phyloP scores from a whole-genome alignment of 2,113 vertebrate species.

The Misgurnus anguillicaudatus region DNA sequence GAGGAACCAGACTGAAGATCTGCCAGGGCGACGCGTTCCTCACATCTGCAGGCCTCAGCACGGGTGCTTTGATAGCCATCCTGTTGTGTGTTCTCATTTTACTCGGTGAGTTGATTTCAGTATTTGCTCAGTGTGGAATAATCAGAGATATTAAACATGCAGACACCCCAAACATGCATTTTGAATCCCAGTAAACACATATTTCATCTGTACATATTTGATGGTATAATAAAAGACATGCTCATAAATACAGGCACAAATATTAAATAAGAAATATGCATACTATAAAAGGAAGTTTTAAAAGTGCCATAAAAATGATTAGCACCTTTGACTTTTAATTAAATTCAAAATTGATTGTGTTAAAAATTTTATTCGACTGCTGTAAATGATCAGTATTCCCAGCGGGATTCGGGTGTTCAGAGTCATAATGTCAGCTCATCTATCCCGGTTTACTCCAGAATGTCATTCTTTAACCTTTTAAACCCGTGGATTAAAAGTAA shows the following conservation, averaged over 20 bases:
- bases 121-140: background rate
- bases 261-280: too few relatives aligned
- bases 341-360: too few relatives aligned
- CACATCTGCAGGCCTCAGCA: slow-evolving; percentile 84
- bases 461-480: slow-evolving; percentile 19
- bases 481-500: slow-evolving; percentile 9
- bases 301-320: too few relatives aligned
- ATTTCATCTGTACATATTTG: too few relatives aligned
- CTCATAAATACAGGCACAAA: too few relatives aligned
- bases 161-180: too few relatives aligned
- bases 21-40: slow-evolving; percentile 85
- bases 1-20: slow-evolving; percentile 75
- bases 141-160: background rate
- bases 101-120: slow-evolving; percentile 74
- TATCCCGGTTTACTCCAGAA: slow-evolving; percentile 21
- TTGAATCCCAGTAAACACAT: too few relatives aligned
- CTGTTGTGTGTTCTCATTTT: slow-evolving; percentile 86
- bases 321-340: too few relatives aligned
- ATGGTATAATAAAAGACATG: too few relatives aligned
- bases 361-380: background rate
- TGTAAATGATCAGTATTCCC: slow-evolving; percentile 11
- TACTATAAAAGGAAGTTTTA: too few relatives aligned
- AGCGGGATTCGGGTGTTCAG: background rate
- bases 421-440: slow-evolving; percentile 18
- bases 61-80: slow-evolving; percentile 86